A percentile compares a stretch with the other conserved stretches of the same genome.
phyloP scores from a whole-genome alignment of 2,113 vertebrate genomes.

The Dipodomys spectabilis region DNA sequence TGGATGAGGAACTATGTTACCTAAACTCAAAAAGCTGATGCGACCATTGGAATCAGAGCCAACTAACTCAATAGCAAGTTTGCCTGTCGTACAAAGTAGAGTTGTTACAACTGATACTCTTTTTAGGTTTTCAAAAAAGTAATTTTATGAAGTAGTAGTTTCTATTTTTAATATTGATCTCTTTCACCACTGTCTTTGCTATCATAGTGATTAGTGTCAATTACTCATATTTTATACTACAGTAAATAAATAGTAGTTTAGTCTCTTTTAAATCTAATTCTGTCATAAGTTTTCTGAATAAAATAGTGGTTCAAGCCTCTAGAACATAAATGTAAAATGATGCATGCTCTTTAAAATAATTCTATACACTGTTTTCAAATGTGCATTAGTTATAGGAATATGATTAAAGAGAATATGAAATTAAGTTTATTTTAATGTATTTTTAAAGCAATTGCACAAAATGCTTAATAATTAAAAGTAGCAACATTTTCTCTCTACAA shows the following conservation, averaged over 20 bases:
- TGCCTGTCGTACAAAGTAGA: conserved; percentile 43
- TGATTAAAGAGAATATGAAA: conserved; percentile 47
- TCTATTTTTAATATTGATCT: conserved; percentile 64
- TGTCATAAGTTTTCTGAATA: conserved; percentile 65
- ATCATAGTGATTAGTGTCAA: conserved; percentile 49
- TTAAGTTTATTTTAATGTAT: conserved; percentile 60
- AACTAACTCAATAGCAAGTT: conserved; percentile 59
- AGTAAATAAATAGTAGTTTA: conserved; percentile 39
- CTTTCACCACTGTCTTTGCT: conserved; percentile 65
- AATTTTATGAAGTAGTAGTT: conserved; percentile 54
- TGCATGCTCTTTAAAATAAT: conserved; percentile 36
- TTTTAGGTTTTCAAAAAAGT: conserved; percentile 71
- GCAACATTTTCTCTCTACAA: conserved; percentile 62
- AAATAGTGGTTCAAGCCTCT: conserved; percentile 62
- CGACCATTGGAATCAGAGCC: conserved; percentile 52
- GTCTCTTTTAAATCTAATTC: conserved; percentile 24
- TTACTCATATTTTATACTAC: conserved; percentile 4
- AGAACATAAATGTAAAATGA: conserved; percentile 51
- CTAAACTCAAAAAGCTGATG: conserved; percentile 46
- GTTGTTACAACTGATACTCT: conserved; percentile 59
- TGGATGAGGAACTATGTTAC: conserved; percentile 60
- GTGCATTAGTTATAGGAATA: conserved; percentile 24
- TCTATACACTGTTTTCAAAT: conserved; percentile 46
- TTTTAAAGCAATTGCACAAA: conserved; percentile 49
- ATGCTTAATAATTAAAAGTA: conserved; percentile 66